phyloP scores from a whole-genome alignment of 2,888 invertebrate species.

The Steromphala cineraria region DNA sequence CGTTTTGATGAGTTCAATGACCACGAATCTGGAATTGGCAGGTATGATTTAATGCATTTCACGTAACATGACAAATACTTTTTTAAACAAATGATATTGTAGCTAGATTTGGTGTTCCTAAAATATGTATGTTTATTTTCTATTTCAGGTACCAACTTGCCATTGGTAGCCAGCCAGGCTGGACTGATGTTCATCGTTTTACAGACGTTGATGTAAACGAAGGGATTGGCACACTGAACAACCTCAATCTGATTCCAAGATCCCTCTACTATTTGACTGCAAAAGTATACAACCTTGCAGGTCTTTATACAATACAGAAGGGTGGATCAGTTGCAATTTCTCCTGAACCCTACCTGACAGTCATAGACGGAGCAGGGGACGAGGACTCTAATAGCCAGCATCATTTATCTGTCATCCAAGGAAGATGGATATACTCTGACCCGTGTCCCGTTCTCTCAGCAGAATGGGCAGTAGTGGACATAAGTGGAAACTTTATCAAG shows the following conservation, averaged over 20 bases:
- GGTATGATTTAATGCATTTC: background rate
- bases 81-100: no score
- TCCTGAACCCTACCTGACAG: constrained; percentile 35
- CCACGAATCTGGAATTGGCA: constrained; percentile 42
- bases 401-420: constrained; percentile 43
- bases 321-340: constrained; percentile 52
- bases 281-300: constrained; percentile 51
- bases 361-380: constrained; percentile 40
- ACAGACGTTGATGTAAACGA: constrained; percentile 8
- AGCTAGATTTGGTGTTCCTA: no score
- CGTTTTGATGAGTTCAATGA: constrained; percentile 31
- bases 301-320: constrained; percentile 37
- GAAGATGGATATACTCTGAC: constrained; percentile 54
- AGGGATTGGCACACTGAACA: constrained; percentile 32
- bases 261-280: constrained; percentile 44
- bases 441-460: constrained; percentile 49
- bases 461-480: constrained; percentile 45
- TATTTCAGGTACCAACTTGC: constrained; percentile 37
- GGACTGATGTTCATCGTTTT: constrained; percentile 28
- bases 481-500: constrained; percentile 44
- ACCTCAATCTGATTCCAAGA: constrained; percentile 32
- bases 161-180: constrained; percentile 25
- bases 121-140: no score
- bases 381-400: constrained; percentile 49
- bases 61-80: no score